A percentile compares a stretch with the other conserved stretches of the same genome.
These are phyloP conservation scores for Okapia johnstoni DNA, from an alignment of 2,113 vertebrate genomes.

Conservation along the genomic window DNA sequence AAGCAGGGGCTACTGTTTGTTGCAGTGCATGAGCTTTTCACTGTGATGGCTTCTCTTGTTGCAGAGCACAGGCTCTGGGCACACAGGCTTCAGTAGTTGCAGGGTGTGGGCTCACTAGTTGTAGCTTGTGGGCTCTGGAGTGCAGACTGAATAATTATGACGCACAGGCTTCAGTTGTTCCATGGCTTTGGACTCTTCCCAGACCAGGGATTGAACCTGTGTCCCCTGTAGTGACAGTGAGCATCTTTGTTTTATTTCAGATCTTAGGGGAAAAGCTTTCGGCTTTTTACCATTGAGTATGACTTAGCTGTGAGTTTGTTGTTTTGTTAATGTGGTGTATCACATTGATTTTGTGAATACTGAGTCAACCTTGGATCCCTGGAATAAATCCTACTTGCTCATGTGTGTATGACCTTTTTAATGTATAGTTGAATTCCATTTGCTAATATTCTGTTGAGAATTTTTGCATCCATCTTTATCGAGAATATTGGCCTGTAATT, in stretches of 20 bases:
- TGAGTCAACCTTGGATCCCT: background rate
- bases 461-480: background rate
- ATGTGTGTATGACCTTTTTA: background rate
- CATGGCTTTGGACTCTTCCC: background rate
- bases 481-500: background rate
- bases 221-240: background rate
- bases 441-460: background rate
- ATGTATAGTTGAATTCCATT: background rate
- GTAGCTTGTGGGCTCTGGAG: background rate
- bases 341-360: background rate
- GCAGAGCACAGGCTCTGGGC: background rate
- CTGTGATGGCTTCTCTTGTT: background rate
- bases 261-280: background rate
- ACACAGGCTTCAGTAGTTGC: background rate
- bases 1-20: background rate
- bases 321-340: background rate
- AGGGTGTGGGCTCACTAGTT: background rate
- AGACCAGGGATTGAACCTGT: background rate
- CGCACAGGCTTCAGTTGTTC: background rate
- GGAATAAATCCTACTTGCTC: background rate
- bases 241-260: background rate
- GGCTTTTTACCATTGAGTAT: background rate
- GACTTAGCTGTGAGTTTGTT: background rate
- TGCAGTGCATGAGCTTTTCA: rapidly evolving
- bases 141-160: background rate